A percentile compares a stretch with the other conserved stretches of the same genome.
phyloP scores from a whole-genome alignment of 1,140 invertebrate genomes.

The Colletes gigas region DNA sequence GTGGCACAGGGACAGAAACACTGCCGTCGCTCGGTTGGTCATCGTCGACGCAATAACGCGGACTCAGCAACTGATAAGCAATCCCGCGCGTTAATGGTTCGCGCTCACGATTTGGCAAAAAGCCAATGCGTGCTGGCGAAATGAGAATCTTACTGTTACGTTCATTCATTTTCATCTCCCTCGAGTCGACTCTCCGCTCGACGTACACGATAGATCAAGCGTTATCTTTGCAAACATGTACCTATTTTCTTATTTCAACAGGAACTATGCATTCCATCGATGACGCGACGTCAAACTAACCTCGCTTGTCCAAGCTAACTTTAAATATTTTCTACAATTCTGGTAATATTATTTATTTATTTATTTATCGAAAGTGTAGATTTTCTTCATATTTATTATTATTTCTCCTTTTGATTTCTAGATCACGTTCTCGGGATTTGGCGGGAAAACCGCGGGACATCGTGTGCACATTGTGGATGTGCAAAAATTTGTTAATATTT shows the following conservation, averaged over 20 bases:
- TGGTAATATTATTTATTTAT: too few species aligned
- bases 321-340: too few species aligned
- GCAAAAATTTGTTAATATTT: background rate
- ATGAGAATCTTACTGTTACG: constrained; percentile 49
- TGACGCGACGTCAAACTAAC: too few species aligned
- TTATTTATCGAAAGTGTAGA: too few species aligned
- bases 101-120: constrained; percentile 65
- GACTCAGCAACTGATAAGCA: constrained; percentile 77
- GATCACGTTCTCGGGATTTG: too few species aligned
- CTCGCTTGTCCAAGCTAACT: too few species aligned
- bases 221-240: constrained; percentile 27
- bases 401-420: too few species aligned
- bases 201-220: background rate
- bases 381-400: too few species aligned
- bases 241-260: background rate
- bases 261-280: background rate
- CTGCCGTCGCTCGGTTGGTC: constrained; percentile 65
- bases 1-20: constrained; percentile 64
- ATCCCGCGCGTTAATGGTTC: constrained; percentile 71
- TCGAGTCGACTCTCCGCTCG: background rate
- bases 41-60: constrained; percentile 63
- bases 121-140: constrained; percentile 65
- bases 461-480: too few species aligned
- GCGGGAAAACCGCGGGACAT: too few species aligned
- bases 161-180: constrained; percentile 39